Base-by-base conservation (phyloP, 1,140 invertebrate species). In the Paramacrobiotus metropolitanus region DNA sequence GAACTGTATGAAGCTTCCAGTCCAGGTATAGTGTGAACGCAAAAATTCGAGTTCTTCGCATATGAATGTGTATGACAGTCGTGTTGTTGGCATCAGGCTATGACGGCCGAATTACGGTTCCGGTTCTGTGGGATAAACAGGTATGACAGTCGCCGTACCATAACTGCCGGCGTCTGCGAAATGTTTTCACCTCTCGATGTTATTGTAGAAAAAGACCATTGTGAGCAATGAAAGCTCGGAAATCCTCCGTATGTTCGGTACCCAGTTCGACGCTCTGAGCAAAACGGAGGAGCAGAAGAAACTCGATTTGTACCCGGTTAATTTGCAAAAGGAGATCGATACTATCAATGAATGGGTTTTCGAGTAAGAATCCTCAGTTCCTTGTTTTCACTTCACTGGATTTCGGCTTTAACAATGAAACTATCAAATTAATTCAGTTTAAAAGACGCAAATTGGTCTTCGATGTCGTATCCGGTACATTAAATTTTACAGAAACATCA, bases 61-160 rank as follows among this genome's bases (percentile, higher is more conserved):
- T 30, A 18, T 20, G 21, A 61, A 31, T 3, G 29, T 18, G 1
- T 18, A 4, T n/a, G 30, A 15, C n/a, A n/a, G n/a, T n/a, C n/a
- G n/a, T n/a, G 34, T 9, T 40, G 34, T 9, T 40, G 34, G 34
- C 9, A 59, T 15, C 62, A 70, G 68, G 68, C 29, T 72, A 70
- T 44, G 30, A 31, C 31, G 67, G 67, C 4, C 65, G 63, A 4
- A 44, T 67, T 18, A 69, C 69, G 1, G 71, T 72, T 1, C 71
- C 71, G 1, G 64, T 67, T 59, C 60, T 71, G 15, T 71, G 67
- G 66, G 70, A 72, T 40, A 9, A n/a, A 9, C n/a, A n/a, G n/a
- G n/a, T n/a, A n/a, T 9, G 9, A n/a, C 9, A n/a, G 9, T n/a
- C n/a, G 9, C n/a, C 34, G 34, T n/a, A n/a, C n/a, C n/a, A n/a